phyloP scores from a whole-genome alignment of 2,113 vertebrate species.

The Indicator indicator region DNA sequence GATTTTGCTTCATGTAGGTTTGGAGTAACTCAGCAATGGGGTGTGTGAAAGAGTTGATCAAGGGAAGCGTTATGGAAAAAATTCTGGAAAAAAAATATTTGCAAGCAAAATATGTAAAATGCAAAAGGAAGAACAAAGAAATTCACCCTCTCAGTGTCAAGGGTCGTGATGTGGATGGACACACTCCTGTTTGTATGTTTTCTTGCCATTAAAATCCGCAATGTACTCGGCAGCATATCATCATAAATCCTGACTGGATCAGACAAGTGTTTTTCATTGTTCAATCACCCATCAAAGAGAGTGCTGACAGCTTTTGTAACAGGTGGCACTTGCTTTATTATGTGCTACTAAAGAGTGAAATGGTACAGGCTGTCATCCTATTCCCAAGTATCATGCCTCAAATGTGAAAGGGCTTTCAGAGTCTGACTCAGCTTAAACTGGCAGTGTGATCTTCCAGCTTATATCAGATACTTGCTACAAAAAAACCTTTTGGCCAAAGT shows the following conservation, averaged over 20 bases:
- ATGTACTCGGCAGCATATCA: background rate
- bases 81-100: background rate
- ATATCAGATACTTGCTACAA: background rate
- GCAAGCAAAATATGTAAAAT: background rate
- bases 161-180: background rate
- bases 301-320: conserved; percentile 46
- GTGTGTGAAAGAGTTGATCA: background rate
- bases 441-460: background rate
- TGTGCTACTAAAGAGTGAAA: conserved; percentile 44
- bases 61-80: background rate
- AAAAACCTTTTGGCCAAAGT: background rate
- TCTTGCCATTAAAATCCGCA: background rate
- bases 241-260: conserved; percentile 33
- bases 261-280: conserved; percentile 25
- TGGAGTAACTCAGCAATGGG: background rate
- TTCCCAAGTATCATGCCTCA: conserved; percentile 47
- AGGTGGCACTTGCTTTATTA: conserved; percentile 62
- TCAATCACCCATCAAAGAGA: background rate
- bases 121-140: background rate
- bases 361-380: background rate
- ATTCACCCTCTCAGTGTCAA: background rate
- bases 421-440: background rate
- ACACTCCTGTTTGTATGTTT: background rate
- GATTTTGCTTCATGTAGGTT: background rate
- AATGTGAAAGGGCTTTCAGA: conserved; percentile 35